phyloP scores from a whole-genome alignment of 2,113 vertebrate species.

The Glaucomys volans region DNA sequence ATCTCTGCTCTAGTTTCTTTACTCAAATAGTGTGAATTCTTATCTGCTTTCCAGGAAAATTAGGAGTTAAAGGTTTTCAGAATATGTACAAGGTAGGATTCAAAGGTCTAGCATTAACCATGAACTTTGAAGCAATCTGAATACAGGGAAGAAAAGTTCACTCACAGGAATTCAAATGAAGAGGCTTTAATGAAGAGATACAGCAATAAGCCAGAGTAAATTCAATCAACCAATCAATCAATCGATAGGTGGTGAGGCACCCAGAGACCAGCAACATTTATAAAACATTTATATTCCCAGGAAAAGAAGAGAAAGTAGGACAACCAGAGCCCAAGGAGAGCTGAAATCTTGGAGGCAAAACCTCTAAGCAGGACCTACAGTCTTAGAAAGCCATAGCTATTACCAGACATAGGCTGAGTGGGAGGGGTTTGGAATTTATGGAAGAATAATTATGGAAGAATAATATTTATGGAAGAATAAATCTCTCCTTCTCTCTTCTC shows the following conservation, averaged over 20 bases:
- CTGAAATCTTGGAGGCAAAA: background rate
- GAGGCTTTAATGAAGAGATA: background rate
- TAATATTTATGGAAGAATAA: background rate
- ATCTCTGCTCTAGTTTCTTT: conserved; percentile 7
- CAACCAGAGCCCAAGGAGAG: background rate
- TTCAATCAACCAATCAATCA: background rate
- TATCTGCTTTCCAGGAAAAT: background rate
- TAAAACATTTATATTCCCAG: background rate
- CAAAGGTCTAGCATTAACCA: background rate
- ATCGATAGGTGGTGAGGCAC: background rate
- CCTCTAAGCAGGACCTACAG: background rate
- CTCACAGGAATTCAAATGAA: background rate
- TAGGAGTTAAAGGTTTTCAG: background rate
- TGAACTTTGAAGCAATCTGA: background rate
- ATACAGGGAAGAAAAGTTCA: background rate
- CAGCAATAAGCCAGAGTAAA: background rate
- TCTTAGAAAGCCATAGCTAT: background rate
- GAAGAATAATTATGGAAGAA: too few relatives aligned
- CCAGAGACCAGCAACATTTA: background rate
- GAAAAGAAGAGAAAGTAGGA: background rate
- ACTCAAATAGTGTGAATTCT: background rate
- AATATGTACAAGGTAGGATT: background rate
- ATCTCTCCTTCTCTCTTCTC: background rate
- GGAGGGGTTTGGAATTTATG: too few relatives aligned
- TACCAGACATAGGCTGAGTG: background rate